A percentile compares a stretch with the other conserved stretches of the same genome.
These are phyloP conservation scores for Pachyramphus minor DNA, from an alignment of 2,113 vertebrate species.

Conservation along the genomic window DNA sequence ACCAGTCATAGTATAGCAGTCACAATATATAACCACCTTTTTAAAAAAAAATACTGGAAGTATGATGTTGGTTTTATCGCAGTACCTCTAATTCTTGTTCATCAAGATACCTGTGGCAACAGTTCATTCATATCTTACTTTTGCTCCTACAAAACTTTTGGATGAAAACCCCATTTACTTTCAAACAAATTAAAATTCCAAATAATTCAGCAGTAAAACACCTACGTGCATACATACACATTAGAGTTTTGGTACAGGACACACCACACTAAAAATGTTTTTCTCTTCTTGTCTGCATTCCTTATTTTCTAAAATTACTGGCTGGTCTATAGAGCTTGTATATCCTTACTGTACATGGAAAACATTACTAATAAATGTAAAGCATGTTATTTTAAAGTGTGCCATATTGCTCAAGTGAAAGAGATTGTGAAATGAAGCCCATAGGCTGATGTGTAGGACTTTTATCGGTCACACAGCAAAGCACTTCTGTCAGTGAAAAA, in stretches of 20 bases:
- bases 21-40: background rate
- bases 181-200: background rate
- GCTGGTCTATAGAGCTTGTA: background rate
- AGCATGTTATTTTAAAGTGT: background rate
- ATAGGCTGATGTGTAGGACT: background rate
- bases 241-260: background rate
- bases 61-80: background rate
- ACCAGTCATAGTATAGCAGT: accelerated
- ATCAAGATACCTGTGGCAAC: background rate
- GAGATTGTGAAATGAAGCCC: background rate
- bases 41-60: background rate
- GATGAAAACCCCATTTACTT: background rate
- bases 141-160: background rate
- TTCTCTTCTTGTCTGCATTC: background rate
- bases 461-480: background rate
- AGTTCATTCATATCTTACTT: background rate
- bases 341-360: background rate
- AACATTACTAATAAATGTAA: background rate
- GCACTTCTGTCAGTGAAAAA: background rate
- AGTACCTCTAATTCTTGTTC: background rate
- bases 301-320: background rate
- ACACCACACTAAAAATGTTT: background rate
- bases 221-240: accelerated
- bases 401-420: background rate
- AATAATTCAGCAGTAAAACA: background rate